Base-by-base conservation (phyloP, 2,888 invertebrate genomes). In the Noctua fimbriata region DNA sequence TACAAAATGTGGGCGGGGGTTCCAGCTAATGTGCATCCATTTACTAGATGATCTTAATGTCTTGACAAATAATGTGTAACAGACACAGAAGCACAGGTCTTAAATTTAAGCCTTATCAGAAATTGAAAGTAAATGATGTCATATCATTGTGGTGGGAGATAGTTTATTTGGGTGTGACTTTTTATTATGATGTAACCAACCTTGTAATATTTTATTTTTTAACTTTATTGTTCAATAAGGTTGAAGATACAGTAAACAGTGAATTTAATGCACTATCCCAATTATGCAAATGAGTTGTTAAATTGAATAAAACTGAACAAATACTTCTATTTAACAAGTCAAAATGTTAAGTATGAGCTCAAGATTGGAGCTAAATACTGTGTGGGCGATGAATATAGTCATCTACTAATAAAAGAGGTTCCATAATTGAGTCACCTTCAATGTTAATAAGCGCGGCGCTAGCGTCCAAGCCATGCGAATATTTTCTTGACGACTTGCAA, bases 371-470 rank as follows among this genome's bases (percentile, higher is more conserved):
- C 89, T 91, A 90, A 92, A 91, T 87, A 86, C 84, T 70, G 90
- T 78, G 95, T 95, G 92, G 95, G 95, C 87, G 92, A 89, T 82
- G 88, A 88, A 92, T 92, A 92, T 91, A 94, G 94, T 94, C 94
- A 94, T 93, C 93, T 89, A 91, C 93, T 93, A 94, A 94, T 94
- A 94, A 92, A 94, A 92, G 92, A 93, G 89, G 89, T 90, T 89
- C 90, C 90, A 91, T 89, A 90, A 91, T 85, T 94, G 93, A 93
- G 93, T 95, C 93, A 94, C 92, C 93, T 94, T 92, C 91, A 91
- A 88, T 92, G 90, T 91, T 92, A 92, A 92, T 91, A 91, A 87
- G 88, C 87, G 87, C 85, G 88, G 88, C 78, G 85, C 88, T 82
- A 84, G 88, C 84, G 79, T 76, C 79, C 85, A 75, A 69, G 86